Base-by-base conservation (phyloP, 2,113 vertebrate species). In the Campylomormyrus tamandua region DNA sequence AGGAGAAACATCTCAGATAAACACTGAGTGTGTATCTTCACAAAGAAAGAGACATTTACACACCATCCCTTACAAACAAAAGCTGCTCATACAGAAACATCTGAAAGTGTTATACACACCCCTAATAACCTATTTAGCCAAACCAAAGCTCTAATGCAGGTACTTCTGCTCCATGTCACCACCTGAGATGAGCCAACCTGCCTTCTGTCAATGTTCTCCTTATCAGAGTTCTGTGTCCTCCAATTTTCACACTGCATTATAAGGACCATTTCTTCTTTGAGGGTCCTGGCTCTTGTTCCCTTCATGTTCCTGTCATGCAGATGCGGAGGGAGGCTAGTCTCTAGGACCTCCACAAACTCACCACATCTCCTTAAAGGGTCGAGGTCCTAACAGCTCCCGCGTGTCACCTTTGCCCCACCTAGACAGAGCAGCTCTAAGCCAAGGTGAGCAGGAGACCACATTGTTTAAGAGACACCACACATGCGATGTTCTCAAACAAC, bases 341-440 rank as follows among this genome's bases (percentile, higher is more conserved):
- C 52, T 56, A 21, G 52, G 5, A 93, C 94, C 49, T 95, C 95
- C 15, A 96, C 94, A 90, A 94, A 94, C 19, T 96, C 93, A 3
- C 93, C 94, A 92, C 90, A 94, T 94, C 92, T 95, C 52, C 52
- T 6, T 4, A 56, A 19, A 95, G 7, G 94, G 94, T 42, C 93
- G 53, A 0, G 93, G 92, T 0, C 95, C 95, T 10, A 94, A 89
- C 24, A 95, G 88, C 66, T 94, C 93, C 5, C 94, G 24, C 94
- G 94, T 91, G 90, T 95, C 94, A 0, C 21, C 56, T 85, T 85
- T 91, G 93, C 46, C 93, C 94, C 17, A 96, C 95, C 95, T 96
- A 87, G 24, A 86, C 11, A 89, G 88, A 83, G 0, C 15, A 48
- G 42, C 19, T 35, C 1, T 15, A 3, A 39, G 19, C 1, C 13